Percentiles rank a stretch among this genome's conserved stretches.
Conservation (phyloP, 2,113 vertebrate species). For the Damaliscus lunatus region DNA sequence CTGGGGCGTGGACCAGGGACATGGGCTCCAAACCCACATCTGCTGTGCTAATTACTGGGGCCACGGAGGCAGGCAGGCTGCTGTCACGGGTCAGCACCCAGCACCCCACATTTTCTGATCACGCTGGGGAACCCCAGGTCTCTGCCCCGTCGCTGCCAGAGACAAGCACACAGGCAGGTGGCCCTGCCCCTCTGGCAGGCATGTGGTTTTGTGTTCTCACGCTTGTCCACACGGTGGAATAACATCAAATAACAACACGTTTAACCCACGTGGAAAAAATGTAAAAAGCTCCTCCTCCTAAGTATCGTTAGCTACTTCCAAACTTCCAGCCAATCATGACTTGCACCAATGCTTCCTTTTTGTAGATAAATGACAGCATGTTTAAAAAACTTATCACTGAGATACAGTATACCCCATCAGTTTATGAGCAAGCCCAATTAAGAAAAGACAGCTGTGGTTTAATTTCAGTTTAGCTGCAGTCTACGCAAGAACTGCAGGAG, state of each 20-base stretch:
- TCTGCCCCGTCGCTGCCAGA: neutral
- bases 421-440: neutral
- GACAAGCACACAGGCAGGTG: rapidly evolving
- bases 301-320: neutral
- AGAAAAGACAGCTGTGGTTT: neutral
- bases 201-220: neutral
- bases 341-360: neutral
- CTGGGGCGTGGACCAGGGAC: neutral
- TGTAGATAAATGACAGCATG: neutral
- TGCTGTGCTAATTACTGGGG: neutral
- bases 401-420: neutral
- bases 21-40: neutral
- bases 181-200: too few species aligned
- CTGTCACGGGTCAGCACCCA: neutral
- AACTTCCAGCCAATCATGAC: neutral
- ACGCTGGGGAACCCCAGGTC: neutral
- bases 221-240: neutral
- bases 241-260: neutral
- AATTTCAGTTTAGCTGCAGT: neutral
- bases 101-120: neutral
- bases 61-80: neutral
- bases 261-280: neutral
- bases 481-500: neutral
- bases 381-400: neutral
- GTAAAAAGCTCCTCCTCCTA: neutral